These are phyloP conservation scores for Sebastes umbrosus DNA, from an alignment of 2,797 vertebrate genomes.

Conservation along the genomic window DNA sequence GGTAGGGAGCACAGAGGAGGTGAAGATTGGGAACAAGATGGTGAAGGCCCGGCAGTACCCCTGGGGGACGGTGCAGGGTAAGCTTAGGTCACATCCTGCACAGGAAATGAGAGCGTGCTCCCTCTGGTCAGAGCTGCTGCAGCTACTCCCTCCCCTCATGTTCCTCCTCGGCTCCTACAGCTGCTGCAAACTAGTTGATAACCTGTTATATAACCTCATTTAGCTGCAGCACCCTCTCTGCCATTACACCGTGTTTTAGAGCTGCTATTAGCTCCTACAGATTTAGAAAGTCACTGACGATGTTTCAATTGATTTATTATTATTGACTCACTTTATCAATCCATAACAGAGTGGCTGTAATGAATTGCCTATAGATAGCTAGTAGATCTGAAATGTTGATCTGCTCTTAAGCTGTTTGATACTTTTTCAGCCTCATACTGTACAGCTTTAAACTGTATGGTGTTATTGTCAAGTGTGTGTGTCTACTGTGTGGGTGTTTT, in stretches of 20 bases:
- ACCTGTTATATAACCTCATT: conserved; percentile 56
- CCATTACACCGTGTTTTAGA: not conserved
- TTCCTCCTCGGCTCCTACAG: conserved; percentile 15
- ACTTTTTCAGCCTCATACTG: not conserved
- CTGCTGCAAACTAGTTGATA: conserved; percentile 31
- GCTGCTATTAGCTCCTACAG: not conserved
- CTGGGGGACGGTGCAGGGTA: conserved; percentile 98
- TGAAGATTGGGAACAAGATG: conserved; percentile 99
- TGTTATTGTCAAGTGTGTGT: not conserved
- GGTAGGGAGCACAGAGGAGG: conserved; percentile 96
- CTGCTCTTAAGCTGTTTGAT: not conserved
- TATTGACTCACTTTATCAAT: conserved; percentile 6
- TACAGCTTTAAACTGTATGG: not conserved
- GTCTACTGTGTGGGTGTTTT: not conserved
- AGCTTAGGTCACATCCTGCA: conserved; percentile 72
- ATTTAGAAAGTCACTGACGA: not conserved
- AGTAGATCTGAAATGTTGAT: not conserved
- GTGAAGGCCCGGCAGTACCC: conserved; percentile 98
- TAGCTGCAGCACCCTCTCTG: conserved; percentile 26
- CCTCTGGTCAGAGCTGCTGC: conserved; percentile 17
- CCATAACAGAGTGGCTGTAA: not conserved
- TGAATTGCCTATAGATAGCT: not conserved
- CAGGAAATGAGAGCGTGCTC: conserved; percentile 66
- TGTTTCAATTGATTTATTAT: conserved; percentile 27
- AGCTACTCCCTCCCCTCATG: conserved; percentile 17